Conservation (phyloP, 2,888 invertebrate species). For the Acleris cristana region DNA sequence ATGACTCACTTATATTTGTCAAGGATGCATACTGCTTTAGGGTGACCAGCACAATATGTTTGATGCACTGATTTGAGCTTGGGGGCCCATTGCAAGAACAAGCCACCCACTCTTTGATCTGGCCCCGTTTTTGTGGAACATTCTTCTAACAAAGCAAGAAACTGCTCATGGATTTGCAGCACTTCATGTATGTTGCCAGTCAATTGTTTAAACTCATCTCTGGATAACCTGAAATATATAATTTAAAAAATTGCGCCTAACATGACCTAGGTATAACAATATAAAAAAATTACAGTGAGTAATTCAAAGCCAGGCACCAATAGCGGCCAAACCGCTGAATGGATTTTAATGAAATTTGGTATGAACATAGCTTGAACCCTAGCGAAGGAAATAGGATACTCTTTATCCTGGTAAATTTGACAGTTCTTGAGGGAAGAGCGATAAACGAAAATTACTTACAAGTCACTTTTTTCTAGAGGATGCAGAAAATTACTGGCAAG, state of each 20-base stretch:
- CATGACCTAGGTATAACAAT: too few relatives aligned
- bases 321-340: too few relatives aligned
- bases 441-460: slow-evolving; percentile 85
- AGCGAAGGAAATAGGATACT: too few relatives aligned
- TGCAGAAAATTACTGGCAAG: slow-evolving; percentile 93
- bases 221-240: slow-evolving; percentile 86
- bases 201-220: slow-evolving; percentile 93
- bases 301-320: too few relatives aligned
- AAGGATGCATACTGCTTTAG: slow-evolving; percentile 95
- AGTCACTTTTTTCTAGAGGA: slow-evolving; percentile 93
- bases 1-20: slow-evolving; percentile 93
- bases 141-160: slow-evolving; percentile 91
- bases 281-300: too few relatives aligned
- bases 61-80: slow-evolving; percentile 93
- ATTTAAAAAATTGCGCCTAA: neutral
- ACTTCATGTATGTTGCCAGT: slow-evolving; percentile 95
- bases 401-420: too few relatives aligned
- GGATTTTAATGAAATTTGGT: too few relatives aligned
- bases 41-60: slow-evolving; percentile 96
- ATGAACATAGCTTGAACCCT: too few relatives aligned
- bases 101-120: slow-evolving; percentile 94
- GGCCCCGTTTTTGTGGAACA: slow-evolving; percentile 87
- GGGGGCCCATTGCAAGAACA: slow-evolving; percentile 94
- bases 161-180: slow-evolving; percentile 91
- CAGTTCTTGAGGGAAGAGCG: too few relatives aligned